These are phyloP conservation scores for Yponomeuta sedellus DNA, from an alignment of 2,888 invertebrate genomes.

Conservation along the genomic window DNA sequence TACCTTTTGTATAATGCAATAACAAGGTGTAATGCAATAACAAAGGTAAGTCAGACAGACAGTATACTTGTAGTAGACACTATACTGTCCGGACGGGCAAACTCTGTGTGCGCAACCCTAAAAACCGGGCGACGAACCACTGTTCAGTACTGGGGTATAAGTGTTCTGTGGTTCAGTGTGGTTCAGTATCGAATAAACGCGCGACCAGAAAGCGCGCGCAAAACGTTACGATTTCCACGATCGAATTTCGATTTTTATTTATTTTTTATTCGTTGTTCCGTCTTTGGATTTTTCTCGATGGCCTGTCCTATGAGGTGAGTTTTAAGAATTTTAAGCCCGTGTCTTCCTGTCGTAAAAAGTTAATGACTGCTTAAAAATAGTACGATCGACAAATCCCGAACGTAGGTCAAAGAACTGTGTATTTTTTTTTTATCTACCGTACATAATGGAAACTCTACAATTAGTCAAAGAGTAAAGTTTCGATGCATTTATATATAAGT, in stretches of 20 bases:
- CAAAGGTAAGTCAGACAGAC: no score
- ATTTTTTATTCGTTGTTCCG: conserved; percentile 16
- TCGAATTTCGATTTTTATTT: conserved; percentile 23
- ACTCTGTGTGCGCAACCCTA: no score
- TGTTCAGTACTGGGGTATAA: no score
- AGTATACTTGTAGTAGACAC: no score
- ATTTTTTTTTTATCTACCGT: no score
- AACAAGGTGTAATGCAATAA: no score
- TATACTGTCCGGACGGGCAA: no score
- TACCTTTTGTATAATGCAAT: no score
- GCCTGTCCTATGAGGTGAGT: conserved; percentile 66
- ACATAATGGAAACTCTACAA: not conserved
- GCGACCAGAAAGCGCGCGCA: conserved; percentile 39
- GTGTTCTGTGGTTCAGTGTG: no score
- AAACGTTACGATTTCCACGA: conserved; percentile 18
- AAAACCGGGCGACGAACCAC: not conserved
- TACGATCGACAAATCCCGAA: not conserved
- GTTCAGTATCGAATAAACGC: conserved; percentile 39
- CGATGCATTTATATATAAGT: no score
- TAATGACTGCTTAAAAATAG: conserved; percentile 1
- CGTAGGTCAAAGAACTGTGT: not conserved
- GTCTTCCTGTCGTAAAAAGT: not conserved
- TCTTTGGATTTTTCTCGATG: conserved; percentile 36
- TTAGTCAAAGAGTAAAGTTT: not conserved
- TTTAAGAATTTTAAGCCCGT: not conserved